Percentiles rank a stretch among this genome's conserved stretches.
phyloP scores from a whole-genome alignment of 1,140 invertebrate genomes.

The Hypothenemus hampei region DNA sequence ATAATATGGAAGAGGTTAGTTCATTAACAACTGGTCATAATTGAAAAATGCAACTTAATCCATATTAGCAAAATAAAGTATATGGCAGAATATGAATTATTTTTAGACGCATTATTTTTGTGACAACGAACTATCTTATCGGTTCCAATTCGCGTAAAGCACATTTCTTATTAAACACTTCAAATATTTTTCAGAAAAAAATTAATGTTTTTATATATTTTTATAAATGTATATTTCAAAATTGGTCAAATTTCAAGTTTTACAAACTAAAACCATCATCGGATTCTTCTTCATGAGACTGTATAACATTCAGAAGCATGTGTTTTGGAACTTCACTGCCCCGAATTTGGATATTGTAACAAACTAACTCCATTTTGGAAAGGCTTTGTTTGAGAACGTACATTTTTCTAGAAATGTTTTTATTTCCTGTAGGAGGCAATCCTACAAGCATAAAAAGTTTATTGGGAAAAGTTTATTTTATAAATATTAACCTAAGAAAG shows the following conservation, averaged over 20 bases:
- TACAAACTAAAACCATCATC: slow-evolving; percentile 51
- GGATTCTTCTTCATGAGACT: slow-evolving; percentile 44
- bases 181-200: too few species aligned
- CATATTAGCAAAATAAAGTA: too few species aligned
- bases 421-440: slow-evolving; percentile 50
- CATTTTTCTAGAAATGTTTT: slow-evolving; percentile 69
- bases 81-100: too few species aligned
- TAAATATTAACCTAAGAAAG: slow-evolving; percentile 55
- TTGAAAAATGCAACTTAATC: too few species aligned
- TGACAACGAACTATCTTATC: too few species aligned
- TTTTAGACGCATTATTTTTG: too few species aligned
- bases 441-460: slow-evolving; percentile 32
- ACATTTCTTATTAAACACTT: background rate
- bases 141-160: background rate
- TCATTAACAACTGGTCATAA: too few species aligned
- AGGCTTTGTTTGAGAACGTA: slow-evolving; percentile 66
- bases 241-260: background rate
- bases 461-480: background rate
- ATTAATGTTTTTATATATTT: too few species aligned
- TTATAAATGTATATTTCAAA: too few species aligned
- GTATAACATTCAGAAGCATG: slow-evolving; percentile 57
- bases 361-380: slow-evolving; percentile 77
- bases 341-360: slow-evolving; percentile 75
- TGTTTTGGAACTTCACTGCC: slow-evolving; percentile 71
- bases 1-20: too few species aligned